Percentiles rank a stretch among this genome's conserved stretches.
These are phyloP conservation scores for Polydrusus pterygomalis DNA, from an alignment of 2,888 invertebrate species.

Conservation along the genomic window DNA sequence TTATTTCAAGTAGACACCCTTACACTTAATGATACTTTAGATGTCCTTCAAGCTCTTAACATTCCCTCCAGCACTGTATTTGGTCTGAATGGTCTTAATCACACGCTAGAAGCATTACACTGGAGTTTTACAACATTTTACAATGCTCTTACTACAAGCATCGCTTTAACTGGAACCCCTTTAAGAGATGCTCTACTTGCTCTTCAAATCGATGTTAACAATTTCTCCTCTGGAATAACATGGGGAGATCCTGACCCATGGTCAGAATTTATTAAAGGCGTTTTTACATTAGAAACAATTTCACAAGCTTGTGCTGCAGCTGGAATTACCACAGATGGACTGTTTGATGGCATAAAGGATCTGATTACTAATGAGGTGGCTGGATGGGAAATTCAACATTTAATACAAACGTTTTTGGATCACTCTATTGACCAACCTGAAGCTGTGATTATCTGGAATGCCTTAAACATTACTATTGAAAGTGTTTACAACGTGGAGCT, in stretches of 20 bases:
- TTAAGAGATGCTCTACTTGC: slow-evolving; percentile 45
- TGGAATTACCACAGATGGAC: slow-evolving; percentile 44
- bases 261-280: slow-evolving; percentile 56
- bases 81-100: slow-evolving; percentile 53
- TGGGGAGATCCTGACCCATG: slow-evolving; percentile 55
- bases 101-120: slow-evolving; percentile 44
- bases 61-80: slow-evolving; percentile 35
- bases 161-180: slow-evolving; percentile 46
- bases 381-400: slow-evolving; percentile 11
- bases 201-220: slow-evolving; percentile 47
- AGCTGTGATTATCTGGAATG: slow-evolving; percentile 52
- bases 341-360: slow-evolving; percentile 46
- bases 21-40: slow-evolving; percentile 17
- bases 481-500: slow-evolving; percentile 72
- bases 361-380: slow-evolving; percentile 34
- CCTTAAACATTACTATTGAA: slow-evolving; percentile 35
- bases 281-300: slow-evolving; percentile 46
- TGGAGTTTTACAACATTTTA: slow-evolving; percentile 54
- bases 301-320: slow-evolving; percentile 39
- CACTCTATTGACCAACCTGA: slow-evolving; percentile 38
- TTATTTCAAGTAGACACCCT: slow-evolving; percentile 29
- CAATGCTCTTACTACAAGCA: slow-evolving; percentile 38
- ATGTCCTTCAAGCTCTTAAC: slow-evolving; percentile 36
- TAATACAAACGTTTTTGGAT: slow-evolving; percentile 35
- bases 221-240: slow-evolving; percentile 49